Evolutionary conservation across 2,113 vertebrate genomes (phyloP).

Genomic region (Cottus gobio): DNA sequence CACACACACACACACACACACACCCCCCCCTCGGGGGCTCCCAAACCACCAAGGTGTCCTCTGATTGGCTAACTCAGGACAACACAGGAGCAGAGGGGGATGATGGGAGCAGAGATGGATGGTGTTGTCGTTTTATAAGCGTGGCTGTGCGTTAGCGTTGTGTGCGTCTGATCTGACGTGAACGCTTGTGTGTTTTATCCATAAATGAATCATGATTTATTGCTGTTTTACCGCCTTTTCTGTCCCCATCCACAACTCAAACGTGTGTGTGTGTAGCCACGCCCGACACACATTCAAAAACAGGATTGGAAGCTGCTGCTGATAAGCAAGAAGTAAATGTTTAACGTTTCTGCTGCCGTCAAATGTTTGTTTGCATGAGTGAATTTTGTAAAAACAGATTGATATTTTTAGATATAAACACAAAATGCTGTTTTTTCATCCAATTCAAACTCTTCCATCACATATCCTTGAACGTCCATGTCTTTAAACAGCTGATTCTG

Average conservation of each 20-base stretch:
- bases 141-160: not conserved
- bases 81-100: constrained; percentile 58
- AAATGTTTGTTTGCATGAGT: not conserved
- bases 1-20: not conserved
- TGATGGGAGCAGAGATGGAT: constrained; percentile 5
- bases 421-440: not conserved
- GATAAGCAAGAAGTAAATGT: not conserved
- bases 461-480: not conserved
- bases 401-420: not conserved
- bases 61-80: constrained; percentile 58
- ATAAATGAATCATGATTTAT: not conserved
- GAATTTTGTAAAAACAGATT: not conserved
- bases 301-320: not conserved
- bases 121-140: constrained; percentile 20
- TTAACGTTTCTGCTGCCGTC: not conserved
- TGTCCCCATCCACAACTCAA: not conserved
- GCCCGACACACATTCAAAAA: not conserved
- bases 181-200: not conserved
- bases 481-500: not conserved
- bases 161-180: not conserved
- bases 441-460: not conserved
- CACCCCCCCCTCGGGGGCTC: not conserved
- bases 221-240: not conserved
- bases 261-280: not conserved
- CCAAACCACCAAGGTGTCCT: constrained; percentile 12